Percentiles rank a stretch among this genome's conserved stretches.
Conservation (phyloP, 1,140 invertebrate genomes). For the Helicoverpa zea region DNA sequence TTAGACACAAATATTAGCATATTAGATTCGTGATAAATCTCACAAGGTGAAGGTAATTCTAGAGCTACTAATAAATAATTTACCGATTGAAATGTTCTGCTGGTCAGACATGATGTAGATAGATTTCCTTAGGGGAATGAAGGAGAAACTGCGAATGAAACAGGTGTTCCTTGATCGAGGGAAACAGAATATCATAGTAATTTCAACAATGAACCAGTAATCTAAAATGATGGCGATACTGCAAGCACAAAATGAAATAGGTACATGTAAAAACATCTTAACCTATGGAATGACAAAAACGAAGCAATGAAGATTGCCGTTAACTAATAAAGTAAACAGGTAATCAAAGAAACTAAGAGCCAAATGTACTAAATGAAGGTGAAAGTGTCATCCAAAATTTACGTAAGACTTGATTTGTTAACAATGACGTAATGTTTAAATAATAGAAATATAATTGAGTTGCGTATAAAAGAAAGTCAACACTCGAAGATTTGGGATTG, state of each 20-base stretch:
- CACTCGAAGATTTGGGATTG: conserved; percentile 17
- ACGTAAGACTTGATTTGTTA: conserved; percentile 30
- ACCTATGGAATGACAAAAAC: too few species aligned
- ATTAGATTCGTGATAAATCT: conserved; percentile 41
- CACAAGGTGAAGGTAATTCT: conserved; percentile 24
- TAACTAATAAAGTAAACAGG: too few species aligned
- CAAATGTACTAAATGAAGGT: conserved; percentile 24
- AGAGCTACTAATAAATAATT: conserved; percentile 21
- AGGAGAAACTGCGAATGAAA: conserved; percentile 10
- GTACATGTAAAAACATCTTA: too few species aligned
- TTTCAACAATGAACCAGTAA: not conserved
- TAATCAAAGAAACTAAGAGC: not conserved
- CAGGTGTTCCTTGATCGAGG: not conserved
- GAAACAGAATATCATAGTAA: conserved; percentile 2
- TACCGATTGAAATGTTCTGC: conserved; percentile 13
- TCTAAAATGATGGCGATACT: not conserved
- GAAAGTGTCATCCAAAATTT: conserved; percentile 28
- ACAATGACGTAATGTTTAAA: conserved; percentile 31
- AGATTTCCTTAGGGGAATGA: conserved; percentile 22
- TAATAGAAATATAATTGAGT: conserved; percentile 38
- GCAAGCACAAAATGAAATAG: not conserved
- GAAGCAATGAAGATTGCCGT: too few species aligned
- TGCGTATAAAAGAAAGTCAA: conserved; percentile 33
- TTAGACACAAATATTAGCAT: conserved; percentile 40
- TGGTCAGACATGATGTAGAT: conserved; percentile 1